Percentiles rank a stretch among this genome's conserved stretches.
These are phyloP conservation scores for Alexandromys fortis DNA, from an alignment of 2,113 vertebrate species.

Conservation along the genomic window DNA sequence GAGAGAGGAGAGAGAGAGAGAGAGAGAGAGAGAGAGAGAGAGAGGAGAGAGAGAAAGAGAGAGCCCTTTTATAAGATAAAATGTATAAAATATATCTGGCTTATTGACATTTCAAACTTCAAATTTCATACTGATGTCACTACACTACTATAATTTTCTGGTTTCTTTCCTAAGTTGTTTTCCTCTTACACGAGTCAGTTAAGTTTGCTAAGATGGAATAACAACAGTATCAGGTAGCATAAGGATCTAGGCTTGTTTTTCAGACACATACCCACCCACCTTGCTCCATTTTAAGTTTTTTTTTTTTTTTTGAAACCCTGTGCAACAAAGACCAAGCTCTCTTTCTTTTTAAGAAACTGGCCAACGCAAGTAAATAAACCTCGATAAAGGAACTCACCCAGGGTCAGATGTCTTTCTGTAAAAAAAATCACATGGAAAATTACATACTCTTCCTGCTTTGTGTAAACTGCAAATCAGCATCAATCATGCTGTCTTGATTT, in stretches of 20 bases:
- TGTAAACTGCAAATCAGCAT: neutral
- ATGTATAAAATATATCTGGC: conserved; percentile 42
- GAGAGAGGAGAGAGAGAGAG: neutral
- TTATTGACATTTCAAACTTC: conserved; percentile 3
- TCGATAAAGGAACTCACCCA: conserved; percentile 52
- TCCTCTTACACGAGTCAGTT: conserved; percentile 22
- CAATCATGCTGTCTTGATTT: conserved; percentile 51
- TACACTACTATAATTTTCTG: conserved; percentile 61
- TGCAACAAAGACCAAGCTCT: neutral
- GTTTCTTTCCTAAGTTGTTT: conserved; percentile 68
- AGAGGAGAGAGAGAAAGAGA: too few relatives aligned
- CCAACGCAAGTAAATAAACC: conserved; percentile 57
- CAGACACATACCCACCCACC: conserved; percentile 7
- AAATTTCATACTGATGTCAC: conserved; percentile 58
- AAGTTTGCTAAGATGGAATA: neutral
- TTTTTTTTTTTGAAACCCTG: conserved; percentile 21
- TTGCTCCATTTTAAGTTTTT: conserved; percentile 42
- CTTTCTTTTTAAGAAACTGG: conserved; percentile 48
- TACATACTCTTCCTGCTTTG: neutral
- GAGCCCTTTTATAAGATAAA: neutral
- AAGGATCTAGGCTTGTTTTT: conserved; percentile 41
- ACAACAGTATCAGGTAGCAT: neutral
- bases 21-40: neutral
- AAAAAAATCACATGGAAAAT: conserved; percentile 56
- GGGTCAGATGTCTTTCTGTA: conserved; percentile 61